Percentiles rank a stretch among this genome's conserved stretches.
These are phyloP conservation scores for Sprattus sprattus DNA, from an alignment of 2,113 vertebrate genomes.

Conservation along the genomic window DNA sequence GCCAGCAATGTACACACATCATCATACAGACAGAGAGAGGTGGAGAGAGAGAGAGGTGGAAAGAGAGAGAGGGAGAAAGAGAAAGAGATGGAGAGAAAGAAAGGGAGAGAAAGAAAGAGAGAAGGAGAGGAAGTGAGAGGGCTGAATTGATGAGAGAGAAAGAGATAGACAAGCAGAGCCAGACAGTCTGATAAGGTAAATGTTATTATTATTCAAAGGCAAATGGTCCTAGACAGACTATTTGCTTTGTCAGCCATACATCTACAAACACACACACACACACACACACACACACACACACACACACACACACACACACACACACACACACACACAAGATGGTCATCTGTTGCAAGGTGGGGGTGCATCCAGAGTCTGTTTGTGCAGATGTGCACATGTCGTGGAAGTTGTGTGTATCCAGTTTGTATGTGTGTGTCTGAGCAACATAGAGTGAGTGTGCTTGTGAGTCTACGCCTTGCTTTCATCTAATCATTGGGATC, in stretches of 20 bases:
- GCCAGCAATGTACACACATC: slow-evolving; percentile 38
- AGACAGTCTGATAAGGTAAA: slow-evolving; percentile 21
- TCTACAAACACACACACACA: neutral
- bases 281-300: neutral
- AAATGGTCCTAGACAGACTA: neutral
- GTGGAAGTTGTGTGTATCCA: neutral
- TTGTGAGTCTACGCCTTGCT: neutral
- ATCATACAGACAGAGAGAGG: neutral
- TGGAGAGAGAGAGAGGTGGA: neutral
- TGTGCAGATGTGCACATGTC: neutral
- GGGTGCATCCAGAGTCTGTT: neutral
- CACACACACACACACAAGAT: neutral
- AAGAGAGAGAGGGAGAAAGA: neutral
- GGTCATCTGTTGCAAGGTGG: neutral
- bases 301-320: neutral
- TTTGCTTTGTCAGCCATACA: neutral
- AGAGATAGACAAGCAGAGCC: no score
- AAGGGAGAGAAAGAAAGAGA: neutral
- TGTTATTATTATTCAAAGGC: neutral
- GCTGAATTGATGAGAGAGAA: neutral
- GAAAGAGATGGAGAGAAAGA: neutral
- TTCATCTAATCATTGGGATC: no score
- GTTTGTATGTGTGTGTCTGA: slow-evolving; percentile 14
- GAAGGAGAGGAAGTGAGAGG: neutral
- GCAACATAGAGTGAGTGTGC: neutral